Percentiles rank a stretch among this genome's conserved stretches.
These are phyloP conservation scores for Silurus meridionalis DNA, from an alignment of 2,113 vertebrate genomes.

Conservation along the genomic window DNA sequence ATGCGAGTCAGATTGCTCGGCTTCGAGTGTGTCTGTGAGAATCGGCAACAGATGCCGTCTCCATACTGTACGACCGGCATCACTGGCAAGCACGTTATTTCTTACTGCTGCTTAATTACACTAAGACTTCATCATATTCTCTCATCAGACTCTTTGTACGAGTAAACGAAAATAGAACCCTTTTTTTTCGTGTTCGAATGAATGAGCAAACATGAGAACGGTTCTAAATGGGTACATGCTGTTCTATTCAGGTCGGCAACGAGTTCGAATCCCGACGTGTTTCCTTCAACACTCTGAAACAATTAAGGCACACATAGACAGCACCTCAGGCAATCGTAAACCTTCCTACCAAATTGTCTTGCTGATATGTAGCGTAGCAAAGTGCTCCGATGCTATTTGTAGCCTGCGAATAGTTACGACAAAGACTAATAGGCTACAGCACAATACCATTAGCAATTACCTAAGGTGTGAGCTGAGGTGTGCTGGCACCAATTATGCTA, in stretches of 20 bases:
- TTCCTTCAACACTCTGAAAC: neutral
- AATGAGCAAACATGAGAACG: neutral
- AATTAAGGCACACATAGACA: neutral
- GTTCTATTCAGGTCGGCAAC: neutral
- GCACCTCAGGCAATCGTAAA: neutral
- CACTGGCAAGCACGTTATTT: neutral
- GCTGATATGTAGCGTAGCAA: neutral
- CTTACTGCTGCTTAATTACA: neutral
- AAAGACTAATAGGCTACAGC: slow-evolving; percentile 5
- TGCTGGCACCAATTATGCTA: neutral
- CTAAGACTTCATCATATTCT: neutral
- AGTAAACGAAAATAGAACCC: neutral
- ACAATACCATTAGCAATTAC: neutral
- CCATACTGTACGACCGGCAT: neutral
- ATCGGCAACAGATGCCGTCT: slow-evolving; percentile 1
- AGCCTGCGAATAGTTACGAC: neutral
- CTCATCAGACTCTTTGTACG: neutral
- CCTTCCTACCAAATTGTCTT: neutral
- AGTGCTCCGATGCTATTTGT: neutral
- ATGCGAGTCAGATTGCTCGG: neutral
- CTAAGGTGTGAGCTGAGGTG: neutral
- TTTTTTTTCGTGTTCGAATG: neutral
- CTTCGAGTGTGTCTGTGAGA: neutral
- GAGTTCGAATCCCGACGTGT: neutral
- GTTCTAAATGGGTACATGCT: neutral